Conservation (phyloP, 2,113 vertebrate species). For the Gobio gobio region DNA sequence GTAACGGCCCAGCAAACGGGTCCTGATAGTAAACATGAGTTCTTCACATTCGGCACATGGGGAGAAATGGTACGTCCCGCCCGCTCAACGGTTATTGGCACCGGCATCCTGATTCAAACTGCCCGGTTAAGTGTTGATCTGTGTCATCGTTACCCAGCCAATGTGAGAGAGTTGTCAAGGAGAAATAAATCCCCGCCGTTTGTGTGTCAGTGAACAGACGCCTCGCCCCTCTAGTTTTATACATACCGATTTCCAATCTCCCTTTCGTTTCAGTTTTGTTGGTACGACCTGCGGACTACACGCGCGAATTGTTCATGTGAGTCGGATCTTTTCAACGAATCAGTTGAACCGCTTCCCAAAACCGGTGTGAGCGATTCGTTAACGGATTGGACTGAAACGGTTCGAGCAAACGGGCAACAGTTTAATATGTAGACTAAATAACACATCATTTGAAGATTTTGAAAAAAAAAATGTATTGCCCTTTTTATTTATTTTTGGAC, state of each 20-base stretch:
- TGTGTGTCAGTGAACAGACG: conserved; percentile 22
- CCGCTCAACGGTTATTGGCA: conserved; percentile 59
- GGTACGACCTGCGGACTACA: neutral
- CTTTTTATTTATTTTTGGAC: too few species aligned
- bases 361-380: neutral
- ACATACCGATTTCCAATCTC: conserved; percentile 1
- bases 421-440: too few species aligned
- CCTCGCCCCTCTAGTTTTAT: conserved; percentile 26
- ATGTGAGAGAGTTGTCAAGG: conserved; percentile 39
- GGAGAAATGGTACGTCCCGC: conserved; percentile 55
- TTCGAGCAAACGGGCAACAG: too few species aligned
- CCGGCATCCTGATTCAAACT: conserved; percentile 48
- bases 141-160: conserved; percentile 49
- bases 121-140: conserved; percentile 21
- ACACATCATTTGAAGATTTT: too few species aligned
- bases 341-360: neutral
- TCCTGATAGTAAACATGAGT: neutral
- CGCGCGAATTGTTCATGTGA: neutral
- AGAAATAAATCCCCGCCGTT: conserved; percentile 36
- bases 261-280: conserved; percentile 37
- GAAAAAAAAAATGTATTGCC: too few species aligned
- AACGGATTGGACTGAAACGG: neutral
- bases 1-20: neutral
- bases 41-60: neutral
- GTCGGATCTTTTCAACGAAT: neutral